Conservation (phyloP, 2,113 vertebrate genomes). For the Aptenodytes patagonicus region DNA sequence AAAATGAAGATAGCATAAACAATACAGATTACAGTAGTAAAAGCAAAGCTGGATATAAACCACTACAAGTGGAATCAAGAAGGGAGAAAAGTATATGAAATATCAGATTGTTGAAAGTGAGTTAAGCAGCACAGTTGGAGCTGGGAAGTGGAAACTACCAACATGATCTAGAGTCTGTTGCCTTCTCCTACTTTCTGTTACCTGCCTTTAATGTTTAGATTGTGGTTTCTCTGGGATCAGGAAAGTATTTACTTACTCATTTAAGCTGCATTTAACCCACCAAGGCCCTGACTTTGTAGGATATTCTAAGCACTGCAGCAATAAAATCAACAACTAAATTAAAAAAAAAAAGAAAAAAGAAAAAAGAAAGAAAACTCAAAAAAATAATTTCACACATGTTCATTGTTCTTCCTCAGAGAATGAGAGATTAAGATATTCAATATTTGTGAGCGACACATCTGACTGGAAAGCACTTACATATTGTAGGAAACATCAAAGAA, state of each 20-base stretch:
- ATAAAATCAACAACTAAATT: neutral
- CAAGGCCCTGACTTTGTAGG: neutral
- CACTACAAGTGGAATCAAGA: neutral
- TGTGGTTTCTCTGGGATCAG: neutral
- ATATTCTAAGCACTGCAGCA: neutral
- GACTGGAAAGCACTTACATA: neutral
- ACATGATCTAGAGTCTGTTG: neutral
- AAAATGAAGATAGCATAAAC: conserved; percentile 52
- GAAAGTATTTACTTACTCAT: neutral
- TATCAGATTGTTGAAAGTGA: neutral
- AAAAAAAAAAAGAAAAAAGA: neutral
- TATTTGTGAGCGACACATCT: neutral
- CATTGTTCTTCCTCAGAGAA: neutral
- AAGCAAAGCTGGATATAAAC: conserved; percentile 26
- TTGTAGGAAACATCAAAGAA: neutral
- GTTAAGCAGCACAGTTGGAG: neutral
- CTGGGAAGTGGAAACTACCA: neutral
- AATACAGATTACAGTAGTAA: conserved; percentile 46
- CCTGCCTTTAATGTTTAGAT: neutral
- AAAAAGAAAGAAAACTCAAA: neutral
- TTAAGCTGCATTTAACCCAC: neutral
- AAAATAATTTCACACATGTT: neutral
- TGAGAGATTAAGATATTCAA: neutral
- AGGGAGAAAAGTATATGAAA: neutral
- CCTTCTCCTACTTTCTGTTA: neutral